phyloP scores from a whole-genome alignment of 1,140 invertebrate species.

The Ceratitis capitata region DNA sequence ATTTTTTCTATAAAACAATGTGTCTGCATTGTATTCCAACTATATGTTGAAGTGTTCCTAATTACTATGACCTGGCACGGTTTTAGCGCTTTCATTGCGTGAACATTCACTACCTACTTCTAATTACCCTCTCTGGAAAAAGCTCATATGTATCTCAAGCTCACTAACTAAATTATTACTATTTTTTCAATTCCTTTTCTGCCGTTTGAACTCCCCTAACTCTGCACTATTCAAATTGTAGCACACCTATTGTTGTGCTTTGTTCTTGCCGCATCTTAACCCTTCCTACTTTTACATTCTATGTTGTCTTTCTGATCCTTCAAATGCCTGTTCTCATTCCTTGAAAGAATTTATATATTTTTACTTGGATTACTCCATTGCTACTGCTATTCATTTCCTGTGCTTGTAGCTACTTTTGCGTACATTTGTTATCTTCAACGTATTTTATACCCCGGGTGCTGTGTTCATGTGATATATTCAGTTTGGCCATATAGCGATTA shows the following conservation, averaged over 20 bases:
- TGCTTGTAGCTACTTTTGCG: not conserved
- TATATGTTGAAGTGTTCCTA: no score
- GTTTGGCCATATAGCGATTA: no score
- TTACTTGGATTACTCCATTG: conserved; percentile 20
- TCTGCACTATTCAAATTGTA: not conserved
- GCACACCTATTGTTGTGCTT: not conserved
- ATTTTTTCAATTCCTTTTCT: not conserved
- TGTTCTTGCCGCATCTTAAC: not conserved
- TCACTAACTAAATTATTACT: no score
- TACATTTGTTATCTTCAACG: not conserved
- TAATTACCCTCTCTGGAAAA: not conserved
- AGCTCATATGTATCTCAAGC: no score
- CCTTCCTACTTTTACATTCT: not conserved
- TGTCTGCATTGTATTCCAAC: no score
- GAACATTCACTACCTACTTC: not conserved
- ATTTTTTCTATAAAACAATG: no score
- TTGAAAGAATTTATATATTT: not conserved
- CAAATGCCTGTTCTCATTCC: not conserved
- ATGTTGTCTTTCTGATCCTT: not conserved
- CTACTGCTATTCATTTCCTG: not conserved
- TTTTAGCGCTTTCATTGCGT: not conserved
- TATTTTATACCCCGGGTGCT: no score
- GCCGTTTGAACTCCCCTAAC: not conserved
- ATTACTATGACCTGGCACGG: not conserved
- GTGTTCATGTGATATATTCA: no score